Percentiles rank a stretch among this genome's conserved stretches.
phyloP scores from a whole-genome alignment of 2,113 vertebrate species.

The Eupsittula cactorum region DNA sequence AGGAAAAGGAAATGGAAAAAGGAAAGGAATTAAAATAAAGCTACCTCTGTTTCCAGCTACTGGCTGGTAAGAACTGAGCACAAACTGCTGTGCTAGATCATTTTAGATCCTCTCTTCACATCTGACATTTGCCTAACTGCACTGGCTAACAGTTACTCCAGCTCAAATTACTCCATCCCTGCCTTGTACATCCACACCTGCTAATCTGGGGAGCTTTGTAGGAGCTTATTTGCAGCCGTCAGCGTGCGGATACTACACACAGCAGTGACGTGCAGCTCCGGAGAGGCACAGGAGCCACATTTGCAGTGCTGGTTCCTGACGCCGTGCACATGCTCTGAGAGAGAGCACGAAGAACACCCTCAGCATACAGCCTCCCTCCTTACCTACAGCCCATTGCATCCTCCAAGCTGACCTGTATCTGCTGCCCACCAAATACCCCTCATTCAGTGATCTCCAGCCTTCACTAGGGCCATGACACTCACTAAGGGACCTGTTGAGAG shows the following conservation, averaged over 20 bases:
- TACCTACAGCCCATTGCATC: neutral
- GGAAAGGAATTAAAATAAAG: neutral
- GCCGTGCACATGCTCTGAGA: accelerated
- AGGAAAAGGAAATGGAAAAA: no score
- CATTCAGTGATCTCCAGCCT: neutral
- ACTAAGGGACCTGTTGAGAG: neutral
- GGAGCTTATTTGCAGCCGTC: slow-evolving; percentile 12
- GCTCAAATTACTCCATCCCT: slow-evolving; percentile 6
- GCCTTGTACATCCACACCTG: slow-evolving; percentile 7
- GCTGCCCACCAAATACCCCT: neutral
- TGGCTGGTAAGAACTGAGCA: neutral
- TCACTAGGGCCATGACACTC: neutral
- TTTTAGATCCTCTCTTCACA: slow-evolving; percentile 14
- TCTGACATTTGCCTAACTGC: slow-evolving; percentile 44
- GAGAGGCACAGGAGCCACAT: neutral
- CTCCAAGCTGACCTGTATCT: neutral
- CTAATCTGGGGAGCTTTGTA: slow-evolving; percentile 42
- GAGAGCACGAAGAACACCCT: neutral
- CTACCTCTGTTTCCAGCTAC: neutral
- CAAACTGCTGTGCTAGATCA: neutral
- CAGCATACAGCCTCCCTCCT: accelerated
- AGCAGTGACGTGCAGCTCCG: accelerated
- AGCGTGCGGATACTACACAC: neutral
- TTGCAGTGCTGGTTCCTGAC: neutral
- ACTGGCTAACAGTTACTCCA: neutral